Evolutionary conservation across 2,888 invertebrate species (phyloP), one percentile per base, ranked within the genome.

Genomic region (Tinea trinotella): DNA sequence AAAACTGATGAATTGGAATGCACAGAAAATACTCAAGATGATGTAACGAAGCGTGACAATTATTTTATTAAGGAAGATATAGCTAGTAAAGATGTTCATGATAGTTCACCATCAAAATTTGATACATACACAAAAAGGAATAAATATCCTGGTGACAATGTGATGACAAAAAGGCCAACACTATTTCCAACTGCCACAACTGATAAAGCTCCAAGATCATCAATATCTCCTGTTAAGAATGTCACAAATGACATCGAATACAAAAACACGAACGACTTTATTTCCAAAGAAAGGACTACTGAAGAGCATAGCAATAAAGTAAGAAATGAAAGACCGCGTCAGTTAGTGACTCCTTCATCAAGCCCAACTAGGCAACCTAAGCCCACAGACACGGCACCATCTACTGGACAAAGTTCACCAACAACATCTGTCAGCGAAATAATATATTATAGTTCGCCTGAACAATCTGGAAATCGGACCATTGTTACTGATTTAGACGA

Each of bases 361-460:
- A 88, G 87, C 58, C 88, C 88, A 2, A 83, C 86, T 2, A 72
- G 87, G 52, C 77, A 74, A 61, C 72, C 75, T 19, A 80, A 76
- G 60, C 56, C 58, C 2, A 61, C 61, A 13, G 59, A 60, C 24
- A 68, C 68, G 19, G 75, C 71, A 57, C 71, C 77, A 12, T 82
- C 82, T 1, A 83, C 80, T 22, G 82, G 77, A 24, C 81, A 86
- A 64, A 83, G 81, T 56, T 88, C 88, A 50, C 88, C 88, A 1
- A 88, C 88, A 40, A 86, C 86, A 54, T 84, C 82, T 18, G 87
- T 86, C 0, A 89, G 88, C 65, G 89, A 88, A 48, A 87, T 89
- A 61, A 66, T 83, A 22, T 84, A 85, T 58, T 82, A 74, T 57
- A 68, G 78, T 52, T 77, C 81, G 53, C 75, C 81, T 17, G 62